Conservation (phyloP, 2,113 vertebrate species). For the Trochalopteron elliotii region DNA sequence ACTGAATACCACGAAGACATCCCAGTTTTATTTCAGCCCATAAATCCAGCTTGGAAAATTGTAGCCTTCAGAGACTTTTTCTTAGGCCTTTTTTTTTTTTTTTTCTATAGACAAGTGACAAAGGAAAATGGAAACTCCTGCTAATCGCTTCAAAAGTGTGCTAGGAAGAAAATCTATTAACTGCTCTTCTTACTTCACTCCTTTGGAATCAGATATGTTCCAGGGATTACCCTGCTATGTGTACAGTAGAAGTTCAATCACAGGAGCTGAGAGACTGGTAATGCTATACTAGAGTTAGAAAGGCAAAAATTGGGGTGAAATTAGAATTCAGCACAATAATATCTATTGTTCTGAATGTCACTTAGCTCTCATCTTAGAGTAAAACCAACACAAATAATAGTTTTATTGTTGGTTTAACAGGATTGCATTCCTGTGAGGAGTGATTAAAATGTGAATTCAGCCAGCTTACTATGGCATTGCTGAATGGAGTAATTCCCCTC, state of each 20-base stretch:
- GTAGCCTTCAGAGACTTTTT: not conserved
- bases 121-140: not conserved
- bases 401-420: not conserved
- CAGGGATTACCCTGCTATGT: not conserved
- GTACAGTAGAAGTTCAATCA: not conserved
- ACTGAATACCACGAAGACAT: not conserved
- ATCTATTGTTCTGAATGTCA: not conserved
- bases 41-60: not conserved
- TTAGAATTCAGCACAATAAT: not conserved
- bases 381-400: not conserved
- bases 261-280: not conserved
- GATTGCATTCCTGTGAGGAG: not conserved
- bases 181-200: not conserved
- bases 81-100: not conserved
- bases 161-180: slow-evolving; percentile 13
- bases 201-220: not conserved
- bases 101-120: not conserved
- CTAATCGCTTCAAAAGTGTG: not conserved
- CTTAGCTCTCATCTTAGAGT: not conserved
- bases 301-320: not conserved
- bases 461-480: not conserved
- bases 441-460: not conserved
- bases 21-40: not conserved
- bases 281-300: not conserved
- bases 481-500: not conserved